Conservation (phyloP, 92 coral and sea anemone genomes). For the Siderastrea siderea region DNA sequence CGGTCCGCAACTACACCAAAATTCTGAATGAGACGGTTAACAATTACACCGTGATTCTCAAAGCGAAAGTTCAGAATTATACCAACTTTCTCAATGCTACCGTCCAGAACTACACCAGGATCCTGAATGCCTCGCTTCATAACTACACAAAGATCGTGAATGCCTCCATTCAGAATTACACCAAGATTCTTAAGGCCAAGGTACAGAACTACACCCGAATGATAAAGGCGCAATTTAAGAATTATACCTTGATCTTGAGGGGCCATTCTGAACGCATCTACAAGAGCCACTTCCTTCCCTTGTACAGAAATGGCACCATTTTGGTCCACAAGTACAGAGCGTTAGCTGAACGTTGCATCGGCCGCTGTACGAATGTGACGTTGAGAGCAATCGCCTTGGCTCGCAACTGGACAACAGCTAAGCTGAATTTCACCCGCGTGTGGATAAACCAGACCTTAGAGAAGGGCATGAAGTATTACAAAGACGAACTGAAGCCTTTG, state of each 20-base stretch:
- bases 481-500: slow-evolving; percentile 71
- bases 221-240: slow-evolving; percentile 26
- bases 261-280: slow-evolving; percentile 47
- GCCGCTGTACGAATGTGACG: slow-evolving; percentile 42
- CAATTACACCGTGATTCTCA: slow-evolving; percentile 33
- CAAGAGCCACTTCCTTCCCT: slow-evolving; percentile 39
- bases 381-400: slow-evolving; percentile 50
- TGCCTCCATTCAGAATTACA: slow-evolving; percentile 38
- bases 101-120: slow-evolving; percentile 18
- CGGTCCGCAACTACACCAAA: slow-evolving; percentile 24
- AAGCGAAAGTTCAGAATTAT: slow-evolving; percentile 28
- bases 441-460: slow-evolving; percentile 83
- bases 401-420: slow-evolving; percentile 54
- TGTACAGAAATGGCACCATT: slow-evolving; percentile 60
- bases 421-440: slow-evolving; percentile 61
- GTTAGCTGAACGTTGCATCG: slow-evolving; percentile 22
- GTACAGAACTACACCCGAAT: slow-evolving; percentile 65
- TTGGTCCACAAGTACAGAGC: slow-evolving; percentile 48
- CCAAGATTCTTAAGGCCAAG: slow-evolving; percentile 63
- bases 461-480: slow-evolving; percentile 74
- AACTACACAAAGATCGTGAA: background rate
- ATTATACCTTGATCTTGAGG: slow-evolving; percentile 32
- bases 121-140: background rate
- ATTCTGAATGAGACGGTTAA: slow-evolving; percentile 26
- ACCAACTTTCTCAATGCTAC: slow-evolving; percentile 11